Conservation (phyloP, 92 coral and sea anemone genomes). For the Diadumene lineata region DNA sequence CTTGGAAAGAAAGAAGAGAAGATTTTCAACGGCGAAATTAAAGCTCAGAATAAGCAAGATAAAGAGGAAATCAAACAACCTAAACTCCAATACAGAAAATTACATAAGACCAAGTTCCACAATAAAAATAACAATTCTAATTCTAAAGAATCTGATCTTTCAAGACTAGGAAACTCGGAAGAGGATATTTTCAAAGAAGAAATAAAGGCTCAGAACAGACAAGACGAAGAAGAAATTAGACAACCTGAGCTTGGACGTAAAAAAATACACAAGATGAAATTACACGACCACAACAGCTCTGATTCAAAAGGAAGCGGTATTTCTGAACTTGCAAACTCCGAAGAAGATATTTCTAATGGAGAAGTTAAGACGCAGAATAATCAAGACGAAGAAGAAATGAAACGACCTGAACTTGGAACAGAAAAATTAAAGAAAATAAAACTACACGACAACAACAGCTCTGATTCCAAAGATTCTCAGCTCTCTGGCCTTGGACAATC, state of each 20-base stretch:
- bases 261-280: background rate
- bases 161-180: background rate
- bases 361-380: background rate
- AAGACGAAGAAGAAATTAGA: conserved; percentile 10
- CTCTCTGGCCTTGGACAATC: background rate
- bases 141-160: background rate
- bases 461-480: background rate
- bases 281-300: background rate
- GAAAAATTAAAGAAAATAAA: no score
- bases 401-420: background rate
- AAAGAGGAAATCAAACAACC: background rate
- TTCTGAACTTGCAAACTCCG: conserved; percentile 1
- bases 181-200: conserved; percentile 9
- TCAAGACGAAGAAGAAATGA: conserved; percentile 8
- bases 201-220: background rate
- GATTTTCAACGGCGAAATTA: background rate
- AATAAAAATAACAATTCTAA: background rate
- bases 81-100: background rate
- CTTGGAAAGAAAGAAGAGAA: background rate
- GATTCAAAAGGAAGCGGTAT: background rate
- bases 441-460: background rate
- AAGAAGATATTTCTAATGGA: conserved; percentile 8
- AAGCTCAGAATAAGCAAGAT: background rate
- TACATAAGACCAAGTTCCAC: background rate
- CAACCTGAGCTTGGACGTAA: background rate